phyloP scores from a whole-genome alignment of 2,888 invertebrate genomes.

The Nephrocerus scutellatus region DNA sequence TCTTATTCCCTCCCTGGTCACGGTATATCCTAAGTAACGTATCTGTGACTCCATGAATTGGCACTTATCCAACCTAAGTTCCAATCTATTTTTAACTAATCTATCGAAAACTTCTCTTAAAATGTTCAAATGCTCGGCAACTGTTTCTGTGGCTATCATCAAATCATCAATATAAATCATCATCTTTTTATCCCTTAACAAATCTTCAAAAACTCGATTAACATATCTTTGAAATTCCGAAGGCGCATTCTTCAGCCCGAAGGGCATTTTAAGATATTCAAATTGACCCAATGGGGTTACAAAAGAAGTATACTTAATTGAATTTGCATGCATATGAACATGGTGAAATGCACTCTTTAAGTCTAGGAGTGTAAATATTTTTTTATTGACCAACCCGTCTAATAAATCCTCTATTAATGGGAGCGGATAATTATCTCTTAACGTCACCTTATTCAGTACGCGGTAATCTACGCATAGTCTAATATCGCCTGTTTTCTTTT shows the following conservation, averaged over 20 bases:
- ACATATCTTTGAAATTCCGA: conserved; percentile 15
- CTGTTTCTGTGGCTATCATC: conserved; percentile 8
- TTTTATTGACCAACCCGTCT: conserved; percentile 13
- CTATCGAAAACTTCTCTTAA: conserved; percentile 1
- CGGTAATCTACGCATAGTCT: conserved; percentile 20
- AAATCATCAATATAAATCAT: conserved; percentile 19
- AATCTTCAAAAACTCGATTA: conserved; percentile 12
- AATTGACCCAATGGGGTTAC: conserved; percentile 17
- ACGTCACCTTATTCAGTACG: conserved; percentile 16
- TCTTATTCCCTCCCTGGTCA: not conserved
- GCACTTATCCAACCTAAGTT: conserved; percentile 15
- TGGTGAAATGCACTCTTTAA: conserved; percentile 14
- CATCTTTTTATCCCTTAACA: conserved; percentile 10
- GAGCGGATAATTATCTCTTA: conserved; percentile 15
- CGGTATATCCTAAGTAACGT: not conserved
- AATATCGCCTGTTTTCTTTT: conserved; percentile 16
- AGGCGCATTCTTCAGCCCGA: conserved; percentile 15
- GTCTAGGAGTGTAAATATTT: conserved; percentile 8
- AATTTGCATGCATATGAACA: conserved; percentile 12
- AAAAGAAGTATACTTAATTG: conserved; percentile 16
- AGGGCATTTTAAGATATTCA: conserved; percentile 16
- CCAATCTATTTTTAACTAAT: conserved; percentile 6
- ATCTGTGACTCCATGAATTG: conserved; percentile 8
- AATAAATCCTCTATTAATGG: conserved; percentile 15
- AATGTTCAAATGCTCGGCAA: not conserved